These are phyloP conservation scores for Crax fasciolata DNA, from an alignment of 2,797 vertebrate genomes.

Conservation along the genomic window DNA sequence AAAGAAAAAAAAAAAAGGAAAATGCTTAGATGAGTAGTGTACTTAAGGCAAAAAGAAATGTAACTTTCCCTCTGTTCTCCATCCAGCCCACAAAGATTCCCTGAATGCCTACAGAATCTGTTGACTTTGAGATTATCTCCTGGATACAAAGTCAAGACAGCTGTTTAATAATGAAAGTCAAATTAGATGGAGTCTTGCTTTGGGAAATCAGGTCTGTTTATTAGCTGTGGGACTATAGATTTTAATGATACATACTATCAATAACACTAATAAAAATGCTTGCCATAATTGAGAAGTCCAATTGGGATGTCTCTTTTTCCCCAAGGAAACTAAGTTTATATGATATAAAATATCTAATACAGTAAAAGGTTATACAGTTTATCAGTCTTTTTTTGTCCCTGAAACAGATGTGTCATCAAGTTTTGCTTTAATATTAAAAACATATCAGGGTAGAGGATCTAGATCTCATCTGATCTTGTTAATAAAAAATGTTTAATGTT, in stretches of 20 bases:
- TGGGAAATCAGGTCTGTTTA: too few species aligned
- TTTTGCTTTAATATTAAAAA: background rate
- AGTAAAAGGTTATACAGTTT: background rate
- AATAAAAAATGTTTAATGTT: background rate
- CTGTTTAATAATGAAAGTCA: background rate
- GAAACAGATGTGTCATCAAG: rapidly evolving
- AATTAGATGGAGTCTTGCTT: background rate
- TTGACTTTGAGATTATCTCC: background rate
- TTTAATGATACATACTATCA: too few species aligned
- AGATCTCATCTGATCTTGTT: background rate
- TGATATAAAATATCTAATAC: background rate
- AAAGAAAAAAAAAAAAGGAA: background rate
- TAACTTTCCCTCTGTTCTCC: background rate
- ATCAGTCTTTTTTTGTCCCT: background rate
- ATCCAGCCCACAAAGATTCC: rapidly evolving
- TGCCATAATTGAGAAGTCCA: too few species aligned
- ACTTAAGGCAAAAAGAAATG: background rate
- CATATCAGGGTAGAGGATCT: background rate
- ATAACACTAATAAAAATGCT: too few species aligned
- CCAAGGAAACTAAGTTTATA: too few species aligned
- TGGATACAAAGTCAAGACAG: background rate
- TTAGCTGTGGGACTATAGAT: too few species aligned
- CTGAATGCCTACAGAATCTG: background rate
- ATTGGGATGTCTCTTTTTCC: too few species aligned
- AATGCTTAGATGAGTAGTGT: background rate